Conservation (phyloP, 2,888 invertebrate species). For the Antheraea assamensis region DNA sequence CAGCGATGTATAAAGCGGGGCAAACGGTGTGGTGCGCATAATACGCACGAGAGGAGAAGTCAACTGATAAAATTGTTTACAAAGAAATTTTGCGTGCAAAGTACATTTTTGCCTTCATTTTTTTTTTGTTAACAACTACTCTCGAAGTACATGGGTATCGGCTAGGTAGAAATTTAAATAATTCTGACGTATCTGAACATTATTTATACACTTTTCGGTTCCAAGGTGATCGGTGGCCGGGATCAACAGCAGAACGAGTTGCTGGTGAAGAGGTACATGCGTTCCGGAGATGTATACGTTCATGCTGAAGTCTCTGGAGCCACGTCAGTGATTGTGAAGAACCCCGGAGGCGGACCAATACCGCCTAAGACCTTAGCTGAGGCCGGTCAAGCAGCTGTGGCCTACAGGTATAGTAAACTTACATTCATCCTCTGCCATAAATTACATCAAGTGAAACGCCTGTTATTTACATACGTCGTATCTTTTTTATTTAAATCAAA, state of each 20-base stretch:
- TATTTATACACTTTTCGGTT: neutral
- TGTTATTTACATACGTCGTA: neutral
- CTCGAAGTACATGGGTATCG: too few relatives aligned
- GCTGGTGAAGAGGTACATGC: constrained; percentile 96
- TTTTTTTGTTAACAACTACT: too few relatives aligned
- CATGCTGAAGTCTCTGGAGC: constrained; percentile 98
- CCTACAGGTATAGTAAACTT: constrained; percentile 84
- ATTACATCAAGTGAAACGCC: neutral
- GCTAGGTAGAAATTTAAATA: too few relatives aligned
- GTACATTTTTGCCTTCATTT: too few relatives aligned
- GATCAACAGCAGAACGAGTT: constrained; percentile 99
- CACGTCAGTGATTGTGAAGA: constrained; percentile 95
- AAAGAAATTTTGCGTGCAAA: too few relatives aligned
- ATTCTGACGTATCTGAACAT: neutral
- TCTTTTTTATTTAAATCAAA: neutral
- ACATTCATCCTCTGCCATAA: neutral
- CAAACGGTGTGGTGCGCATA: too few relatives aligned
- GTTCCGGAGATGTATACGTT: constrained; percentile 94
- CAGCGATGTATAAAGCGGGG: too few relatives aligned
- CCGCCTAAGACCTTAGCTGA: constrained; percentile 98
- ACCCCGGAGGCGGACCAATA: constrained; percentile 74
- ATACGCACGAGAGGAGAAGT: too few relatives aligned
- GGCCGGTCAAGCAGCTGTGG: constrained; percentile 98
- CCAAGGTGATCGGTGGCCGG: constrained; percentile 93
- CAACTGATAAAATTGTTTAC: too few relatives aligned